phyloP scores from a whole-genome alignment of 2,888 invertebrate species.

The Taphrorychus bicolor region DNA sequence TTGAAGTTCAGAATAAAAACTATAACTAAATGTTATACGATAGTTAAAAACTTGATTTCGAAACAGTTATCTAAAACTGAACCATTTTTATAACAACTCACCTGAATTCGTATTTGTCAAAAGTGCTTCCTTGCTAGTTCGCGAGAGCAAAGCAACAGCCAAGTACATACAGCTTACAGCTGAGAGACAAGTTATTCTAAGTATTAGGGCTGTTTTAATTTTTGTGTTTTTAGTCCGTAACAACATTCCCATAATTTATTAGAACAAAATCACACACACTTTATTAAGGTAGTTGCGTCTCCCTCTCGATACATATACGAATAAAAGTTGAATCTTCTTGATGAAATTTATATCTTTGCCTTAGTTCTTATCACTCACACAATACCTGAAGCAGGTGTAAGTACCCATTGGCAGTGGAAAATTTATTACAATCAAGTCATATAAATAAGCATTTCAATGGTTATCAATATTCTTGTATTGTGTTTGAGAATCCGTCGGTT shows the following conservation, averaged over 20 bases:
- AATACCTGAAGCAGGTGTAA: constrained; percentile 15
- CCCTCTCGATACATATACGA: too few species aligned
- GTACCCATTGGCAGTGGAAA: constrained; percentile 49
- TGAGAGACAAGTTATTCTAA: constrained; percentile 53
- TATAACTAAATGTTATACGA: too few species aligned
- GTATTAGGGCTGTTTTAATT: constrained; percentile 50
- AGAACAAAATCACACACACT: too few species aligned
- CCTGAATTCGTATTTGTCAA: background rate
- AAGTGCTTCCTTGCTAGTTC: background rate
- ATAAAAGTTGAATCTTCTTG: constrained; percentile 20
- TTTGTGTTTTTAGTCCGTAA: constrained; percentile 54
- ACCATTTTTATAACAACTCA: background rate
- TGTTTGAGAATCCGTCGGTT: constrained; percentile 11
- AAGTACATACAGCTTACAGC: constrained; percentile 51
- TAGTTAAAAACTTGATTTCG: too few species aligned
- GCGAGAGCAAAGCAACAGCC: constrained; percentile 43
- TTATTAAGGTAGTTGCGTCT: too few species aligned
- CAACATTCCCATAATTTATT: constrained; percentile 54
- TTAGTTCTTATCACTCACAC: constrained; percentile 29
- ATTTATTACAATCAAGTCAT: constrained; percentile 39
- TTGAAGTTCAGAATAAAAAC: too few species aligned
- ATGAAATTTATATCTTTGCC: constrained; percentile 28
- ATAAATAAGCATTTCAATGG: constrained; percentile 37
- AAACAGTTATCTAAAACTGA: background rate
- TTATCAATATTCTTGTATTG: constrained; percentile 29